Base-by-base conservation (phyloP, 2,888 invertebrate genomes). In the Aphrophora alni region DNA sequence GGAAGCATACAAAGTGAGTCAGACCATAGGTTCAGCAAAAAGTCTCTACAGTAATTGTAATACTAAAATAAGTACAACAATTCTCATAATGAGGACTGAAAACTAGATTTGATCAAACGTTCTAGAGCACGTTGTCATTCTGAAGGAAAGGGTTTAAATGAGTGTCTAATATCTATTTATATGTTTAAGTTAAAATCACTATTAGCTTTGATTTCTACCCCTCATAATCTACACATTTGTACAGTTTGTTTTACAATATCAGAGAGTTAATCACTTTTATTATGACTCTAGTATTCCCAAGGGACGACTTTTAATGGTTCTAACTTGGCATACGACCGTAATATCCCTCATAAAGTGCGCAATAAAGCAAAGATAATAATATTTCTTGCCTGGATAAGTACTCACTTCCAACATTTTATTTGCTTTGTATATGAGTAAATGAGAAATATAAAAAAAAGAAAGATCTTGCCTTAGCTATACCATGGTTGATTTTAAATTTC, bases 211-310 rank as follows among this genome's bases (percentile, higher is more conserved):
- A 59, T 59, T 59, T 5, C 59, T 59, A 59, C 5, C 59, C 59
- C 21, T 59, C 21, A 59, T 59, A 59, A 59, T 44, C 8, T 44
- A 44, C 44, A 44, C 5, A 44, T 59, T 21, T 59, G 59, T 59
- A 59, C 59, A 59, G n/a, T 59, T 59, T 59, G 59, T 59, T 59
- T 59, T 59, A 59, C 59, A 59, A 59, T 59, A 59, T 59, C 59
- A 21, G 59, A 21, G 59, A 59, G 59, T 59, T 59, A 59, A 59
- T 59, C 59, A 59, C 59, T 59, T 59, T 59, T 59, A 59, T 59
- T 59, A 59, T 8, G 59, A 59, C 59, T 59, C 21, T 21, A 21
- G n/a, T 21, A 59, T 59, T 8, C 59, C 59, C 59, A 59, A 5
- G 21, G 59, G 59, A 59, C 5, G 59, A 59, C 59, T 59, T 59